A percentile compares a stretch with the other conserved stretches of the same genome.
Conservation (phyloP, 2,113 vertebrate genomes). For the Colius striatus region DNA sequence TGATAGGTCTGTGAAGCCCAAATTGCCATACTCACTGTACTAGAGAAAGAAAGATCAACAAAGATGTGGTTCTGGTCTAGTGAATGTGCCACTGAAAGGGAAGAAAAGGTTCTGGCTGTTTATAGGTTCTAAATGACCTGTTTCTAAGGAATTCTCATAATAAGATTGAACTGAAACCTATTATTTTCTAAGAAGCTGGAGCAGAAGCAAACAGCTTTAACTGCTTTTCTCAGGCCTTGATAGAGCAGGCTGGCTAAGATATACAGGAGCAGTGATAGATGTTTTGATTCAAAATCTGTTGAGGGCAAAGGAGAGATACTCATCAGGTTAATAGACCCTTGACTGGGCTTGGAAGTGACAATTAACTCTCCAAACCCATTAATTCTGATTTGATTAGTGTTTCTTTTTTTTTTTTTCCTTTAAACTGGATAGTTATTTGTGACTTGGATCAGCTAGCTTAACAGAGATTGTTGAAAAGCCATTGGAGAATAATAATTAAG, state of each 20-base stretch:
- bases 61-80: neutral
- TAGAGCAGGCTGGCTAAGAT: neutral
- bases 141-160: neutral
- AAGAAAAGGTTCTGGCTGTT: neutral
- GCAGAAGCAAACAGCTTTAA: neutral
- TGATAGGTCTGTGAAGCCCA: neutral
- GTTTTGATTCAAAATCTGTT: neutral
- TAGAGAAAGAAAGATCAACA: neutral
- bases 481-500: neutral
- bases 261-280: neutral
- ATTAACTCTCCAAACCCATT: neutral
- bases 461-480: neutral
- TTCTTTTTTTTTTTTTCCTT: neutral
- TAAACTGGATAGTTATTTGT: neutral
- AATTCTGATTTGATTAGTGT: neutral
- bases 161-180: neutral
- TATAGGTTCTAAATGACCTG: neutral
- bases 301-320: neutral
- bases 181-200: neutral
- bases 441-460: neutral
- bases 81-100: neutral
- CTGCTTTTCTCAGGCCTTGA: neutral
- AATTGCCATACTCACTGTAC: neutral
- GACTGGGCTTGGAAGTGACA: neutral
- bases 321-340: neutral